Conservation (phyloP, 1,140 invertebrate species). For the Musca vetustissima region DNA sequence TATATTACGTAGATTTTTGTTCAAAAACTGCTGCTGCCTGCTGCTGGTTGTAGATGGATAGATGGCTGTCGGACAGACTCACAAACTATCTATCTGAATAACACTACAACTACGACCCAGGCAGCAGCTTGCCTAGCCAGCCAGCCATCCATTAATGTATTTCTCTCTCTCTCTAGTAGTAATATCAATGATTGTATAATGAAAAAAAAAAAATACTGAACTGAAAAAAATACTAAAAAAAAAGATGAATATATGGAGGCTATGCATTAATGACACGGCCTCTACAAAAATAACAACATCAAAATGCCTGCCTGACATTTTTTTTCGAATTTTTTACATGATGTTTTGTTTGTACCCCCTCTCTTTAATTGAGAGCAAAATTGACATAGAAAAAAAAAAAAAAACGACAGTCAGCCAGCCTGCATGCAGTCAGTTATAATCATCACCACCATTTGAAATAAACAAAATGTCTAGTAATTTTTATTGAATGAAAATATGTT, state of each 20-base stretch:
- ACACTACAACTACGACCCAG: no score
- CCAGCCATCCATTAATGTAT: conserved; percentile 24
- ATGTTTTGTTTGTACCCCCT: no score
- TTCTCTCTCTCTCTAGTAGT: conserved; percentile 2
- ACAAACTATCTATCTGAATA: background rate
- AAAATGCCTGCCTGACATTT: no score
- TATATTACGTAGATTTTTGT: conserved; percentile 50
- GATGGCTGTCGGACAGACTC: conserved; percentile 37
- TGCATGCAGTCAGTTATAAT: no score
- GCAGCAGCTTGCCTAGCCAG: background rate
- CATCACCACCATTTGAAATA: no score
- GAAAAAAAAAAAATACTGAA: background rate
- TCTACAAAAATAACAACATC: background rate
- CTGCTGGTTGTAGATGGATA: no score
- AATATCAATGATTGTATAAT: conserved; percentile 25
- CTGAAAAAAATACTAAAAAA: no score
- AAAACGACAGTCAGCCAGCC: background rate
- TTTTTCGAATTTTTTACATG: no score
- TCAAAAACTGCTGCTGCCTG: no score
- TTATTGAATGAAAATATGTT: no score
- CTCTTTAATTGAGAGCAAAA: conserved; percentile 3
- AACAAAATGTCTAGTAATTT: no score
- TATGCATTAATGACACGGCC: background rate
- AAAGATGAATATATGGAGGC: no score
- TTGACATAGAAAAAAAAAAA: conserved; percentile 2